Percentiles rank a stretch among this genome's conserved stretches.
Evolutionary conservation across 1,140 invertebrate species (phyloP).

Genomic region (Lordiphosa mommai): DNA sequence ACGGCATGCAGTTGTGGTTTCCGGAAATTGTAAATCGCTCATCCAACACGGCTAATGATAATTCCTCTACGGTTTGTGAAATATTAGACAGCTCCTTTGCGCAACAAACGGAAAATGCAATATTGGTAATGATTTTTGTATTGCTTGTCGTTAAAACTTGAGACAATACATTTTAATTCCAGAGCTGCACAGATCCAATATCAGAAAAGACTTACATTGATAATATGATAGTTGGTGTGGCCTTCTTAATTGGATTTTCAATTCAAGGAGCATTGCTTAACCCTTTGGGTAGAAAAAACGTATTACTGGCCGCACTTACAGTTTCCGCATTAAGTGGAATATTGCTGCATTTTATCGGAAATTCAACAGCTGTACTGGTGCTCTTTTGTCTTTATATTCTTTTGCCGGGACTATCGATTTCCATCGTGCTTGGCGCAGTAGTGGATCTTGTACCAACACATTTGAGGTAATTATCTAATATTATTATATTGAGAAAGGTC

Average conservation of each 20-base stretch:
- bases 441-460: slow-evolving; percentile 81
- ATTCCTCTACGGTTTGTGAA: slow-evolving; percentile 57
- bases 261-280: slow-evolving; percentile 69
- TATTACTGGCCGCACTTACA: slow-evolving; percentile 47
- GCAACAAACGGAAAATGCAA: slow-evolving; percentile 3
- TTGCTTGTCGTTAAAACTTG: neutral
- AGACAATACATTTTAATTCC: neutral
- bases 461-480: slow-evolving; percentile 61
- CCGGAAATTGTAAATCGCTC: slow-evolving; percentile 79
- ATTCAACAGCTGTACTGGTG: slow-evolving; percentile 59
- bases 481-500: neutral
- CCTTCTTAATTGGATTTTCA: slow-evolving; percentile 70
- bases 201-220: slow-evolving; percentile 75
- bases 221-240: slow-evolving; percentile 71
- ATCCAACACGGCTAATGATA: slow-evolving; percentile 25
- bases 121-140: slow-evolving; percentile 11
- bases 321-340: slow-evolving; percentile 52
- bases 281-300: slow-evolving; percentile 71
- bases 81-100: slow-evolving; percentile 40
- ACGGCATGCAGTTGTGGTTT: slow-evolving; percentile 79
- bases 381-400: slow-evolving; percentile 78
- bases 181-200: slow-evolving; percentile 71
- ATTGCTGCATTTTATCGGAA: slow-evolving; percentile 60
- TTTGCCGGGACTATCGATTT: slow-evolving; percentile 78
- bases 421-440: slow-evolving; percentile 78